phyloP scores from a whole-genome alignment of 53 echinoderm and acorn worm species.

The Zoroaster sp. region DNA sequence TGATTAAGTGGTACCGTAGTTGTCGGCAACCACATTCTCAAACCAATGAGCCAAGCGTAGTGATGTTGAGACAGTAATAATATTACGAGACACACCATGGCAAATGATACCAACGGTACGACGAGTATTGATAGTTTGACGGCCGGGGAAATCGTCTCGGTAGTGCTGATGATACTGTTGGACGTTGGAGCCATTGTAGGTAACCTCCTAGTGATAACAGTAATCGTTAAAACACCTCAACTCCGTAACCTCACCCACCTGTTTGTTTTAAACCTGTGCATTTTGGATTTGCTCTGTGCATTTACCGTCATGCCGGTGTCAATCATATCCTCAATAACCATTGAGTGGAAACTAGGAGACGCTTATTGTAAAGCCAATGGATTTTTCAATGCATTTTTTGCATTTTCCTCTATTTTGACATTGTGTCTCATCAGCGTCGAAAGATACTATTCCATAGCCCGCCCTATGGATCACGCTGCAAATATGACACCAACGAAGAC shows the following conservation, averaged over 20 bases:
- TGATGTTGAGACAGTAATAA: background rate
- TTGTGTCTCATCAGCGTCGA: slow-evolving; percentile 87
- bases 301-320: slow-evolving; percentile 78
- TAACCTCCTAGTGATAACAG: slow-evolving; percentile 65
- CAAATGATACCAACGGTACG: slow-evolving; percentile 10
- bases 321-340: slow-evolving; percentile 56
- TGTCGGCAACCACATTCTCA: background rate
- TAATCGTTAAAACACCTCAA: slow-evolving; percentile 78
- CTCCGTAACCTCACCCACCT: slow-evolving; percentile 83
- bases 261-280: slow-evolving; percentile 80
- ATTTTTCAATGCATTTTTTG: slow-evolving; percentile 81
- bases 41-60: background rate
- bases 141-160: slow-evolving; percentile 42
- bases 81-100: background rate
- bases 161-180: slow-evolving; percentile 64
- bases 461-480: slow-evolving; percentile 81
- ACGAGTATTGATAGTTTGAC: background rate
- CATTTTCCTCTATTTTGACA: slow-evolving; percentile 79
- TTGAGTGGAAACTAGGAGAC: slow-evolving; percentile 77
- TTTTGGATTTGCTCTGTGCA: slow-evolving; percentile 74
- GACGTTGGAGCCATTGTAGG: slow-evolving; percentile 67
- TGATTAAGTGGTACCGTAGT: background rate
- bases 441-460: slow-evolving; percentile 82
- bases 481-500: slow-evolving; percentile 66
- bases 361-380: slow-evolving; percentile 79